Evolutionary conservation across 1,140 invertebrate species (phyloP).

Genomic region (Ceratosolen solmsi): DNA sequence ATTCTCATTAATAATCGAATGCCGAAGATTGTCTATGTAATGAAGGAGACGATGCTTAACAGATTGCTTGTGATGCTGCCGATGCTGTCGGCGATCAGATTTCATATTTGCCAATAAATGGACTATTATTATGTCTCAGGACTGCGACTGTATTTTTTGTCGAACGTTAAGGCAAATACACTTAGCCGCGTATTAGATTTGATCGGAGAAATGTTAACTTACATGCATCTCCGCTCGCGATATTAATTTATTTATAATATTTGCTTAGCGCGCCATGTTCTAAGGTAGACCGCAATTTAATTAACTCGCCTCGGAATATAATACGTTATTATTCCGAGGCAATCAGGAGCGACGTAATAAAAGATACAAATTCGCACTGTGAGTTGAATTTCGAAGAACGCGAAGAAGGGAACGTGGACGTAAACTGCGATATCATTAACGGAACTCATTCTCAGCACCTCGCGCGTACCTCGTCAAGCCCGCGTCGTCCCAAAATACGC

Average conservation of each 20-base stretch:
- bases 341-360: neutral
- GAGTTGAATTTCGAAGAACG: neutral
- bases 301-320: neutral
- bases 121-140: no score
- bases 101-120: no score
- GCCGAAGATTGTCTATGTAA: neutral
- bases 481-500: neutral
- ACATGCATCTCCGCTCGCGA: neutral
- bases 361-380: neutral
- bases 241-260: constrained; percentile 2
- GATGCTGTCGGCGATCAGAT: no score
- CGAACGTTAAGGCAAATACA: neutral
- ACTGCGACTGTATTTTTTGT: no score
- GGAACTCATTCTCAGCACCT: neutral
- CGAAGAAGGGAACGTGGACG: neutral
- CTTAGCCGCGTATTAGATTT: neutral
- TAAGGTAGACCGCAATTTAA: neutral
- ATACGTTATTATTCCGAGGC: neutral
- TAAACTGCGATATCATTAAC: neutral
- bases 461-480: no score
- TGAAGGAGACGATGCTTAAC: no score
- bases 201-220: neutral
- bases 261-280: neutral
- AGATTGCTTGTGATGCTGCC: no score
- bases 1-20: neutral